These are phyloP conservation scores for Glaucopsyche alexis DNA, from an alignment of 2,888 invertebrate genomes.

Conservation along the genomic window DNA sequence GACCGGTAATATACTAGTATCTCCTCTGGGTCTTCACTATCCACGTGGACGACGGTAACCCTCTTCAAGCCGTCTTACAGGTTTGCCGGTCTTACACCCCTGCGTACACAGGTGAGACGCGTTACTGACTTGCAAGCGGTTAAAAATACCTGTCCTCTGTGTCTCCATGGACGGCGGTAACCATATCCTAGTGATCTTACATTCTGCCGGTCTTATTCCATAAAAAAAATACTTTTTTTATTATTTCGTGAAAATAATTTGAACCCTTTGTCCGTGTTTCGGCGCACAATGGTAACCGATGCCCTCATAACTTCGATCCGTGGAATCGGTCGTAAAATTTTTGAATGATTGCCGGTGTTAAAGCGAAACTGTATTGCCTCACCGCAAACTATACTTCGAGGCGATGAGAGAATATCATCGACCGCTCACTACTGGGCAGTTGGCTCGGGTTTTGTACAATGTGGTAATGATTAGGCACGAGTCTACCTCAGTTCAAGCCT, in stretches of 20 bases:
- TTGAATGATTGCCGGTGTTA: slow-evolving; percentile 5
- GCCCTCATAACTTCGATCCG: slow-evolving; percentile 5
- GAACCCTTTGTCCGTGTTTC: background rate
- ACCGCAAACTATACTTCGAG: background rate
- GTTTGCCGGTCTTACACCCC: too few species aligned
- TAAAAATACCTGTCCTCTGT: too few species aligned
- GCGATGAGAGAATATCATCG: too few species aligned
- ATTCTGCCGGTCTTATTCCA: too few species aligned
- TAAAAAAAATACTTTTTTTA: background rate
- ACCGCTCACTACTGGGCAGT: background rate
- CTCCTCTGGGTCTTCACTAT: too few species aligned
- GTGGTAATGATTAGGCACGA: background rate
- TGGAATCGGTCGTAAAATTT: slow-evolving; percentile 19
- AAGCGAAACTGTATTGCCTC: slow-evolving; percentile 9
- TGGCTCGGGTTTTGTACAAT: background rate
- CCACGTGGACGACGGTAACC: too few species aligned
- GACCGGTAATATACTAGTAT: too few species aligned
- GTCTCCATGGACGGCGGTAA: too few species aligned
- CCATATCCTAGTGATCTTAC: too few species aligned
- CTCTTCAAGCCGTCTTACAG: too few species aligned
- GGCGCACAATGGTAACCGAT: slow-evolving; percentile 13
- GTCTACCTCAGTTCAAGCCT: background rate
- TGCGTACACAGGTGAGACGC: too few species aligned
- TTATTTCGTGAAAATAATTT: slow-evolving; percentile 19
- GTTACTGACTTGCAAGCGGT: too few species aligned